phyloP scores from a whole-genome alignment of 1,140 invertebrate genomes.

The Polypedilum pembai region DNA sequence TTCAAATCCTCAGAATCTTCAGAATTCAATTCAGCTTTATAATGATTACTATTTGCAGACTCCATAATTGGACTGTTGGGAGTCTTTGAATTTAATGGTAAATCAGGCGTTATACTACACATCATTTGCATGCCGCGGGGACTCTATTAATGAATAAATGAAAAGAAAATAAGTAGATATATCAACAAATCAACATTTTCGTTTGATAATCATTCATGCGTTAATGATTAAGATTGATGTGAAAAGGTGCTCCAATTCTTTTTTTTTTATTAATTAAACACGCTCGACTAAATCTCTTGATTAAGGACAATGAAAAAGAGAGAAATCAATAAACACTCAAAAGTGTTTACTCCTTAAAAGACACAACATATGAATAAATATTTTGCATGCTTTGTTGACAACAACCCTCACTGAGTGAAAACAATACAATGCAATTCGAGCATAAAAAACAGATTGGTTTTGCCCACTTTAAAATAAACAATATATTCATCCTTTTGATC shows the following conservation, averaged over 20 bases:
- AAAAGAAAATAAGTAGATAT: constrained; percentile 28
- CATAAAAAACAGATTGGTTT: constrained; percentile 6
- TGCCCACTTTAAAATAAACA: not conserved
- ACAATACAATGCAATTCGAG: constrained; percentile 4
- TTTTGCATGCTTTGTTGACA: not conserved
- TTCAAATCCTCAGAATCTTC: not conserved
- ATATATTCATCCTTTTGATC: not conserved
- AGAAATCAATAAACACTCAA: constrained; percentile 18
- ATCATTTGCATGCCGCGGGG: constrained; percentile 45
- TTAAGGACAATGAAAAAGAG: not conserved
- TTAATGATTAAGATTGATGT: not conserved
- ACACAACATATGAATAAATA: not conserved
- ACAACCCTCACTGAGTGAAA: not conserved
- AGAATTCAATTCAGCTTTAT: not conserved
- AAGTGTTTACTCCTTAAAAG: constrained; percentile 17
- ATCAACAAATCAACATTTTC: not conserved
- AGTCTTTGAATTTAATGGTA: constrained; percentile 40
- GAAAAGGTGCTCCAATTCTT: not conserved
- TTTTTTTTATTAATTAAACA: constrained; percentile 33
- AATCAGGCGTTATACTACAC: constrained; percentile 42
- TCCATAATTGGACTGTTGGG: constrained; percentile 42
- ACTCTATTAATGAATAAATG: constrained; percentile 36
- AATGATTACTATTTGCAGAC: constrained; percentile 36
- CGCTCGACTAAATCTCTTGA: constrained; percentile 14
- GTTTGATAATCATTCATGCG: not conserved